These are phyloP conservation scores for Micoletzkya japonica DNA, from an alignment of 2,888 invertebrate genomes.

Conservation along the genomic window DNA sequence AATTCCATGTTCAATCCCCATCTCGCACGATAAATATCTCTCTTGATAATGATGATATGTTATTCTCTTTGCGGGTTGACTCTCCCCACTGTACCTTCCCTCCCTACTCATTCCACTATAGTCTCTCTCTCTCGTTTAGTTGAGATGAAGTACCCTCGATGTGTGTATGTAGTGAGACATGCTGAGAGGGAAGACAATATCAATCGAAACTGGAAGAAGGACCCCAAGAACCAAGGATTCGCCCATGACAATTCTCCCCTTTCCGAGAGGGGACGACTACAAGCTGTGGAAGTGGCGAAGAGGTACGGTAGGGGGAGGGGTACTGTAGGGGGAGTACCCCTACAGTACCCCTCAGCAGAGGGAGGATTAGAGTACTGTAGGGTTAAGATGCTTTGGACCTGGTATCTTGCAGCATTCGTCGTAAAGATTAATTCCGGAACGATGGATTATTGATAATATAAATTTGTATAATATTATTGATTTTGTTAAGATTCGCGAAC, in stretches of 20 bases:
- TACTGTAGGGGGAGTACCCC: too few species aligned
- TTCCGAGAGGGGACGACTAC: slow-evolving; percentile 49
- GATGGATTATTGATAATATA: neutral
- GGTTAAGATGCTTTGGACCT: too few species aligned
- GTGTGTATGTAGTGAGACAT: slow-evolving; percentile 58
- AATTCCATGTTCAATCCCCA: slow-evolving; percentile 94
- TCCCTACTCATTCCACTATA: neutral
- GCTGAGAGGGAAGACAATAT: slow-evolving; percentile 54
- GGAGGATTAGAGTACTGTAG: too few species aligned
- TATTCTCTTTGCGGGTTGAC: too few species aligned
- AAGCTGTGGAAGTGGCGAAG: slow-evolving; percentile 49
- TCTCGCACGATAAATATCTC: slow-evolving; percentile 57
- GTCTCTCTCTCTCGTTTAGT: neutral
- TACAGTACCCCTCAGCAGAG: too few species aligned
- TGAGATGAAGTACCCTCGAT: slow-evolving; percentile 42
- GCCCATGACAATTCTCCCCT: slow-evolving; percentile 56
- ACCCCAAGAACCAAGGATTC: slow-evolving; percentile 29
- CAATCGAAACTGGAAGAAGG: slow-evolving; percentile 27
- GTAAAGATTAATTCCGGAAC: neutral
- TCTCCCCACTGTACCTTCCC: neutral
- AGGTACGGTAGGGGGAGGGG: too few species aligned
- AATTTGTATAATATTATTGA: neutral
- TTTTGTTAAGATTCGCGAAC: slow-evolving; percentile 47
- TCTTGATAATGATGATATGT: neutral
- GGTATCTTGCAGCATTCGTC: neutral